Evolutionary conservation across 2,113 vertebrate genomes (phyloP), one percentile per base, ranked within the genome.

Genomic region (Podarcis raffonei): DNA sequence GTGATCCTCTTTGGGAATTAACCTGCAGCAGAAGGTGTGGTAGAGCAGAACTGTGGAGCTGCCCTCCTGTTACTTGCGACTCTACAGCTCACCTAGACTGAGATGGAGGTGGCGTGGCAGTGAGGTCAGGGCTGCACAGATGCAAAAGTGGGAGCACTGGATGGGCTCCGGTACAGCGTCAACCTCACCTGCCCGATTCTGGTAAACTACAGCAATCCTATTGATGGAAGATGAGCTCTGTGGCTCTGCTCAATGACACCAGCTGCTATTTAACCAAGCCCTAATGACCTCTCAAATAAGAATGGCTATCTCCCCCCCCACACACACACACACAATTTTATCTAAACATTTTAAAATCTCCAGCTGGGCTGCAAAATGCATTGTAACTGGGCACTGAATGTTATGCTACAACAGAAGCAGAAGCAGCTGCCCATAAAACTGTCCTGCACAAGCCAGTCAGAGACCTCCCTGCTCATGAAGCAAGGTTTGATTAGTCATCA

Each of bases 351-450:
- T 79, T 53, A 32, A 35, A 85, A 57, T 35, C 22, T 68, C 59
- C 35, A 74, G 1, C 0, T 22, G 16, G 6, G 8, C 59, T 53
- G 57, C 25, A 18, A 59, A 76, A 37, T 39, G 4, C 25, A 59
- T 20, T 87, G 18, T 86, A 2, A 25, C 5, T 16, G 35, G 27
- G 57, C 5, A 22, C 27, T 23, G 25, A 53, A 68, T 71, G 66
- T 30, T 84, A 25, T 53, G 15, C 18, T 23, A 35, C 32, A 62
- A 13, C 57, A 27, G 6, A 32, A 77, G 72, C 72, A 65, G 57
- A 23, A 81, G 11, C 2, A 23, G 57, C 30, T 39, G 86, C 1
- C 57, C 6, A 57, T 11, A 83, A 66, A 0, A 81, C 37, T 0
- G 53, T 32, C 16, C n/a, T 59, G 53, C 20, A 81, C 23, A n/a